Evolutionary conservation across 1,140 invertebrate genomes (phyloP).

Genomic region (Mercenaria mercenaria): DNA sequence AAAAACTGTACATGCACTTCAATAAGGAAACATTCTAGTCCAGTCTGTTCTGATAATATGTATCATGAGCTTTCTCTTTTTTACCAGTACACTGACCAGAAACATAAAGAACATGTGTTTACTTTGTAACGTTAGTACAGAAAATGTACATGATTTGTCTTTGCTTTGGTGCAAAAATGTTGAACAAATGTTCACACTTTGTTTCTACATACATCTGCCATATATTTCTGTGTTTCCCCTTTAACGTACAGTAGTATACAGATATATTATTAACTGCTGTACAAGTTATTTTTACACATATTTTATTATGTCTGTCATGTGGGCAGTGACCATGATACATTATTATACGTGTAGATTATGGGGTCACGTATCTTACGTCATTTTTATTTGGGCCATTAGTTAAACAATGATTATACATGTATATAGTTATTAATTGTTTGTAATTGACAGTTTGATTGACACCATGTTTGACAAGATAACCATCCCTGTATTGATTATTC

Average conservation of each 20-base stretch:
- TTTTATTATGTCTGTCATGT: constrained; percentile 12
- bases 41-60: too few relatives aligned
- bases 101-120: too few relatives aligned
- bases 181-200: background rate
- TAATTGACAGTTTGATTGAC: constrained; percentile 43
- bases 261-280: background rate
- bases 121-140: too few relatives aligned
- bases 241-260: background rate
- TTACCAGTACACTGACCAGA: too few relatives aligned
- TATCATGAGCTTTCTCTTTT: too few relatives aligned
- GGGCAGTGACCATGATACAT: background rate
- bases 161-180: background rate
- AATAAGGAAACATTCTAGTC: too few relatives aligned
- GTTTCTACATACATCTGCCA: background rate
- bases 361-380: background rate
- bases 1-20: too few relatives aligned
- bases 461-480: constrained; percentile 5
- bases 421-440: constrained; percentile 37
- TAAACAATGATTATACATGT: background rate
- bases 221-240: background rate
- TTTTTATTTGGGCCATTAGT: background rate
- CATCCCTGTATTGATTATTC: constrained; percentile 17
- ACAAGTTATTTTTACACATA: constrained; percentile 1
- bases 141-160: background rate
- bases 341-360: background rate